Evolutionary conservation across 1,140 invertebrate genomes (phyloP), one percentile per base, ranked within the genome.

Genomic region (Doryteuthis pealeii): DNA sequence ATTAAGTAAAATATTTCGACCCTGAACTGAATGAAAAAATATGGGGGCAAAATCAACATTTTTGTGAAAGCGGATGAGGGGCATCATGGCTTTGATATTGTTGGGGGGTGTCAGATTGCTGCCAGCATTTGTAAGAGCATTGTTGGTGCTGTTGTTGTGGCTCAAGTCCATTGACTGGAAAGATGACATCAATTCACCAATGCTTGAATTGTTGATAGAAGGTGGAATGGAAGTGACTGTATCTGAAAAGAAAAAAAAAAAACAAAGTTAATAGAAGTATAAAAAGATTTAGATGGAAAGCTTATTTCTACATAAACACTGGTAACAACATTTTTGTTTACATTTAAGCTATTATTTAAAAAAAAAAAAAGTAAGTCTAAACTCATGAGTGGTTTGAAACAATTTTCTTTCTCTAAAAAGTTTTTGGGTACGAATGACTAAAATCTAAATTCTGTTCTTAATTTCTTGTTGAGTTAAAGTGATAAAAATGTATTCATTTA

Each of bases 1-100:
- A 10, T 79, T 49, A 75, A 97, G 91, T n/a, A 92, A 89, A 62
- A 96, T 92, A 87, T 97, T 96, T 67, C 92, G 90, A 1, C 96
- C 96, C 79, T 92, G 91, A 0, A 93, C 94, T 67, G 92, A 89
- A 84, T 82, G 89, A 82, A 87, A 85, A 30, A 74, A 79, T 71
- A 88, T 75, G 30, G 83, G 81, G n/a, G 74, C 74, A 28, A 87
- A 83, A 22, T 76, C 54, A 26, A 78, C 58, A 73, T 83, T 81
- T 22, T 78, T 73, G 70, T 86, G 82, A 71, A 81, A 82, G 67
- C 77, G 74, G 35, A 82, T 72, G 32, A 77, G 71, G 33, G 79
- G 80, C 62, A 69, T 43, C 1, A 71, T 65, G 26, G 77, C 58
- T 28, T 65, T 66, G 28, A 75, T 72, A 12, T 71, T 65, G 26